These are phyloP conservation scores for Cebidichthys violaceus DNA, from an alignment of 2,113 vertebrate species.

Conservation along the genomic window DNA sequence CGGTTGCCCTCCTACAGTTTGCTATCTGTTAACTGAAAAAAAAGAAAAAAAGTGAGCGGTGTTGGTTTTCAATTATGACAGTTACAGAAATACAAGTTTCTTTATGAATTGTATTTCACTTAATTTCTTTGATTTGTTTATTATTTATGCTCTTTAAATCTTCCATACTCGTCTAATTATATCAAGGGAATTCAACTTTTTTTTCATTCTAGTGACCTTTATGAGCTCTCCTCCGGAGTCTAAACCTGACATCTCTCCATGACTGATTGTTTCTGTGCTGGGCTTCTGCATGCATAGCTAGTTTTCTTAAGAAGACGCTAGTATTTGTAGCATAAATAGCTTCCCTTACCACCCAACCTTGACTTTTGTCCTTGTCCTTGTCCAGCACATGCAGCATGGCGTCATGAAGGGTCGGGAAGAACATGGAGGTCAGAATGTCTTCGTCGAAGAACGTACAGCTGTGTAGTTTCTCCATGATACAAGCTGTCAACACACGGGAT, in stretches of 20 bases:
- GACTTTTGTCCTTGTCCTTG: constrained; percentile 70
- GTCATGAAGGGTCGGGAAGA: constrained; percentile 90
- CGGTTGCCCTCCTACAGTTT: constrained; percentile 22
- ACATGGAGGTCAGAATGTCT: constrained; percentile 88
- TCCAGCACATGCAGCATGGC: constrained; percentile 86
- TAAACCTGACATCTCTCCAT: neutral
- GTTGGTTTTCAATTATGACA: neutral
- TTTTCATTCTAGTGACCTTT: neutral
- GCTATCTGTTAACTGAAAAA: constrained; percentile 14
- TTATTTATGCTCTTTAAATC: neutral
- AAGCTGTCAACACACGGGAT: constrained; percentile 73
- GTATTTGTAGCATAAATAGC: neutral
- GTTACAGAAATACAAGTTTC: neutral
- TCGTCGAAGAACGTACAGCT: constrained; percentile 89
- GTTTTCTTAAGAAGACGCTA: neutral
- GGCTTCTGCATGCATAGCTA: neutral
- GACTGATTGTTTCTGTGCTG: neutral
- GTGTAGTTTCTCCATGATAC: constrained; percentile 88
- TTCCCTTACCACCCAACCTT: constrained; percentile 21
- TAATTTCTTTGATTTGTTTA: neutral
- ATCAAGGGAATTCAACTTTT: neutral
- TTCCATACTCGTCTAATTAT: neutral
- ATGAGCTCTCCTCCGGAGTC: neutral
- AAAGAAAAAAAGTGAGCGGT: neutral
- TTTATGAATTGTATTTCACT: neutral